Evolutionary conservation across 2,797 vertebrate species (phyloP), one percentile per base, ranked within the genome.

Genomic region (Falco berigora): DNA sequence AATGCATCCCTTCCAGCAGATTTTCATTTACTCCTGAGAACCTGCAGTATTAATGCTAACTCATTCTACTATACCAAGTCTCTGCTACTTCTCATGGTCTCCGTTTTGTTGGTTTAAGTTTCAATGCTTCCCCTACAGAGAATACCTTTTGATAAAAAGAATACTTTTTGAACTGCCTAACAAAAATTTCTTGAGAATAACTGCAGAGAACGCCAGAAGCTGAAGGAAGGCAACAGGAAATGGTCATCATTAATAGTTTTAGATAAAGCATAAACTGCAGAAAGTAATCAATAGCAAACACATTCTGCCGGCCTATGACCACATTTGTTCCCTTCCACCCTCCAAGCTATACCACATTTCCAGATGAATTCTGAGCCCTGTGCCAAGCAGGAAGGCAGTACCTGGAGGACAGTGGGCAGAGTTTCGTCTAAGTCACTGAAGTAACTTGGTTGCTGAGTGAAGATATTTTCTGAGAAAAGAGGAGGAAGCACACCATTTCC

Each of bases 381-480:
- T 20, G 50, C 53, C n/a, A 21, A 84, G 74, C n/a, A 56, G 88
- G 80, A 71, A 23, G 72, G 44, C 27, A 56, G 63, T 96, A 99
- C 99, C 98, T 99, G 99, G 55, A 99, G 97, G 88, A 99, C 97
- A 25, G 99, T 99, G 82, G 99, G 98, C 47, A 99, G 96, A 0
- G 98, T 98, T 96, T 99, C 99, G 10, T 99, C 98, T 76, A 99
- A 97, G 97, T 99, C 99, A 47, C 81, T 94, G 86, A 99, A 99
- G 97, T 99, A 99, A 94, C 98, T 98, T 5, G 99, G 99, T 92
- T 99, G 99, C 94, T 99, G 99, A 49, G 95, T 98, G 86, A 99
- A 99, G 97, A 99, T 98, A 97, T 99, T 99, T 89, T 98, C 99
- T 99, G 90, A 32, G 96, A 89, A 95, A 55, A 91, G 44, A 96